Conservation (phyloP, 2,888 invertebrate genomes). For the Omphaloscelis lunosa region DNA sequence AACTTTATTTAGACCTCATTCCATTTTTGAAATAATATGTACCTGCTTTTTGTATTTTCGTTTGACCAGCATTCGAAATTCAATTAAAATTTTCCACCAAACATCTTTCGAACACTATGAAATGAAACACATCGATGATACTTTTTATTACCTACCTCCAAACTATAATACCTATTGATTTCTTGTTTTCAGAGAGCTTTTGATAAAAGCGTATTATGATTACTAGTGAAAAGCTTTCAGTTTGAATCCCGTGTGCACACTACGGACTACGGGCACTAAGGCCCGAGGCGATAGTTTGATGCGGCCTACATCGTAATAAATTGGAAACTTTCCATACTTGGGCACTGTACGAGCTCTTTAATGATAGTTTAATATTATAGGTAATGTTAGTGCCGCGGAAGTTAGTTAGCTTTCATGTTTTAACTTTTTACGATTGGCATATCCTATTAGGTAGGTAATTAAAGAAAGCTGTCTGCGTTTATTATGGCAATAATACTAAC, state of each 20-base stretch:
- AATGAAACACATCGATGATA: not conserved
- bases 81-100: not conserved
- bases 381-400: slow-evolving; percentile 7
- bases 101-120: not conserved
- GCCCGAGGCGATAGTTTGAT: slow-evolving; percentile 35
- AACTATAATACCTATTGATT: slow-evolving; percentile 2
- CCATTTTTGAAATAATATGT: not conserved
- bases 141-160: not conserved
- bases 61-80: not conserved
- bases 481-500: not conserved
- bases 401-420: slow-evolving; percentile 24
- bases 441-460: not conserved
- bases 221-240: slow-evolving; percentile 41
- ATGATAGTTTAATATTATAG: slow-evolving; percentile 36
- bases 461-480: not conserved
- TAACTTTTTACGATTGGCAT: slow-evolving; percentile 28
- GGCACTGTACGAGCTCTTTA: slow-evolving; percentile 20
- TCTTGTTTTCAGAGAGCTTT: slow-evolving; percentile 17
- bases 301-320: slow-evolving; percentile 39
- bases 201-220: slow-evolving; percentile 10
- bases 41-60: not conserved
- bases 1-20: no score
- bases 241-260: slow-evolving; percentile 21
- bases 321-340: slow-evolving; percentile 47
- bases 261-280: not conserved